Conservation (phyloP, 2,888 invertebrate species). For the Coremacera marginata region DNA sequence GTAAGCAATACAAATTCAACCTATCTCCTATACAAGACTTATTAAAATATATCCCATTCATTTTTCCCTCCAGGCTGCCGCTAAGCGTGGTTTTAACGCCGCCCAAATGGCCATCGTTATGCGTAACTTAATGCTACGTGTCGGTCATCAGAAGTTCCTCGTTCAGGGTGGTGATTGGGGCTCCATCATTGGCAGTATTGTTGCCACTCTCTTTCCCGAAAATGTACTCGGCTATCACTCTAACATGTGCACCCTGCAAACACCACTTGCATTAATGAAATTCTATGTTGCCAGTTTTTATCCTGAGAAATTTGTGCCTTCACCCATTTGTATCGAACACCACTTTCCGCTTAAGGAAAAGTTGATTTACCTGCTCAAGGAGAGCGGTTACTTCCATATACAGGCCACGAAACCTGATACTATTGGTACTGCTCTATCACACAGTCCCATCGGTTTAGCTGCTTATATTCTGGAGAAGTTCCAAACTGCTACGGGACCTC, state of each 20-base stretch:
- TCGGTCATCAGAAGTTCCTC: conserved; percentile 76
- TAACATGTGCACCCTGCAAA: conserved; percentile 73
- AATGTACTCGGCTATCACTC: conserved; percentile 73
- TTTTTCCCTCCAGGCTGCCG: conserved; percentile 53
- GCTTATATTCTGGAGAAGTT: conserved; percentile 93
- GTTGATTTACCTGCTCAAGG: conserved; percentile 59
- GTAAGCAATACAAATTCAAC: conserved; percentile 59
- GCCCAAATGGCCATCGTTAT: conserved; percentile 73
- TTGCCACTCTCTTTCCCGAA: conserved; percentile 76
- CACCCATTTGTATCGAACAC: conserved; percentile 72
- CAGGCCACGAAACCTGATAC: conserved; percentile 93
- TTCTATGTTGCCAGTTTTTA: conserved; percentile 70
- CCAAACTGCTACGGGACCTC: conserved; percentile 79
- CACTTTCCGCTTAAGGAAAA: conserved; percentile 69
- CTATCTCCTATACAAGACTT: not conserved
- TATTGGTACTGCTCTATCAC: conserved; percentile 72
- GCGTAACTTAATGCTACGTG: conserved; percentile 76
- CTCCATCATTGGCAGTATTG: conserved; percentile 72
- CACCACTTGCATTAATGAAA: conserved; percentile 63
- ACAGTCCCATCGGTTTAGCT: conserved; percentile 82
- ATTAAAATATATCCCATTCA: not conserved
- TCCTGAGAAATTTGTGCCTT: conserved; percentile 67
- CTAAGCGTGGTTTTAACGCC: conserved; percentile 63
- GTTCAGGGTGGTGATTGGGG: conserved; percentile 90
- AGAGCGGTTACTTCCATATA: conserved; percentile 78